Evolutionary conservation across 1,140 invertebrate genomes (phyloP), one percentile per base, ranked within the genome.

Genomic region (Arion vulgaris): DNA sequence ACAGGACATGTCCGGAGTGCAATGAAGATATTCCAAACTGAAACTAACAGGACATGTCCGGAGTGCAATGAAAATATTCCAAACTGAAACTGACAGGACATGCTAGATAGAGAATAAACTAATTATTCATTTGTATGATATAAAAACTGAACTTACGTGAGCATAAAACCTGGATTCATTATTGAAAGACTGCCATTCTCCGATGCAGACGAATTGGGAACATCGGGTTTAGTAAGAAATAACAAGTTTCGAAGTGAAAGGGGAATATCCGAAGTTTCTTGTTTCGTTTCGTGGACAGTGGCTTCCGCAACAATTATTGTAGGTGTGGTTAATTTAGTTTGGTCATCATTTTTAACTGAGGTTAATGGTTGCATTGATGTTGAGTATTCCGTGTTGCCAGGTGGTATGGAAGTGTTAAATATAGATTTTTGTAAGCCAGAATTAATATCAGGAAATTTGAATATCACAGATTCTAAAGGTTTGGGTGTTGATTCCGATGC

Each of bases 111-210:
- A n/a, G n/a, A n/a, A n/a, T n/a, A n/a, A n/a, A n/a, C n/a, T n/a
- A n/a, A n/a, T n/a, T n/a, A n/a, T n/a, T n/a, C n/a, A n/a, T n/a
- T n/a, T n/a, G n/a, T n/a, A n/a, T n/a, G n/a, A n/a, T n/a, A n/a
- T n/a, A n/a, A n/a, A n/a, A n/a, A n/a, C n/a, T n/a, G n/a, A 32
- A 66, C 62, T 66, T 34, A 66, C 62, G 62, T 32, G n/a, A 66
- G n/a, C 28, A 66, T 32, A 66, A 32, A 66, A 2, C 62, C 62
- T 32, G n/a, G 62, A 17, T 28, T 66, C 4, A 26, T 26, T 28
- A 28, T 28, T 66, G 62, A 11, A 32, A 34, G n/a, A 66, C 5
- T 28, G 28, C 62, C 32, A 32, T 17, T 34, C n/a, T 66, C n/a
- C 1, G 11, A 5, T n/a, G 28, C n/a, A 2, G n/a, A 2, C 7